A percentile compares a stretch with the other conserved stretches of the same genome.
Conservation (phyloP, 2,113 vertebrate genomes). For the Tragelaphus scriptus region DNA sequence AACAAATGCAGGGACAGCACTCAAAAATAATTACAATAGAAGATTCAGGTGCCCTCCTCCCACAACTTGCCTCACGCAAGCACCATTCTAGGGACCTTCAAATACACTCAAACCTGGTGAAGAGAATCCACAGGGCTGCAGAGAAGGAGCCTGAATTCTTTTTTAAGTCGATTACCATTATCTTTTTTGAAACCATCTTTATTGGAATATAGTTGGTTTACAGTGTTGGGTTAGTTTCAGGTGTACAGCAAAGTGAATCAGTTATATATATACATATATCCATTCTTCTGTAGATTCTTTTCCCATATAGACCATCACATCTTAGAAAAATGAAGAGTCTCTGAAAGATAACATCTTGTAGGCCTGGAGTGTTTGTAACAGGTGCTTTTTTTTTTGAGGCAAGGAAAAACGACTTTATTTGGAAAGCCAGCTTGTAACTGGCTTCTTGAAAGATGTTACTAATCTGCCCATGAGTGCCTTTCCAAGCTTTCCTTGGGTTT, state of each 20-base stretch:
- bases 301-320: neutral
- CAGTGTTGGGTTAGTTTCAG: neutral
- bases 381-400: neutral
- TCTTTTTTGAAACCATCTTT: neutral
- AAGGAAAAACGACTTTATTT: neutral
- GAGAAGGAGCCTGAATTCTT: neutral
- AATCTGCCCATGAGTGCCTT: neutral
- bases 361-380: neutral
- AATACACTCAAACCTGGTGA: neutral
- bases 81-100: neutral
- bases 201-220: neutral
- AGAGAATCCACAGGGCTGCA: neutral
- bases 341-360: neutral
- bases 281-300: neutral
- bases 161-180: neutral
- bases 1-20: neutral
- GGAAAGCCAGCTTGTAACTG: neutral
- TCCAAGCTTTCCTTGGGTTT: neutral
- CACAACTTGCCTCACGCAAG: neutral
- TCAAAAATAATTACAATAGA: neutral
- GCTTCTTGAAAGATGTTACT: neutral
- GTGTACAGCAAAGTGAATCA: neutral
- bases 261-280: neutral
- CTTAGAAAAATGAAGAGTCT: constrained; percentile 20
- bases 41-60: neutral